Percentiles rank a stretch among this genome's conserved stretches.
Evolutionary conservation across 2,888 invertebrate genomes (phyloP).

Genomic region (Nephrotoma flavescens): DNA sequence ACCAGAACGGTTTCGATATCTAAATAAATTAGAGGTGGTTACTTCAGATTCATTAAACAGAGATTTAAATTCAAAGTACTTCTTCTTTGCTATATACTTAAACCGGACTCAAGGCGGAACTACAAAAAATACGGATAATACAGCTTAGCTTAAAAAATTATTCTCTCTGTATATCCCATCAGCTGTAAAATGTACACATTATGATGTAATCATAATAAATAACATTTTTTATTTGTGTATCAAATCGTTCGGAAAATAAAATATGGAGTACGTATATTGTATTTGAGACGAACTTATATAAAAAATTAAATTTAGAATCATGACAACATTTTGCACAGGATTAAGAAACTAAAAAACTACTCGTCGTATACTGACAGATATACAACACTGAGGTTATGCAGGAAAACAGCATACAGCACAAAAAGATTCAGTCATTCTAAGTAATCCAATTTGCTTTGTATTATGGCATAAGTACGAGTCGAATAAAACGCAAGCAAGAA

Average conservation of each 20-base stretch:
- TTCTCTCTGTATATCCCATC: neutral
- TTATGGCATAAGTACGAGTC: neutral
- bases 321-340: neutral
- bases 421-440: neutral
- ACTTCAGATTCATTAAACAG: too few species aligned
- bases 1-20: too few species aligned
- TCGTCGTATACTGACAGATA: neutral
- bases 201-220: neutral
- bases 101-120: neutral
- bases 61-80: too few species aligned
- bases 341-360: neutral
- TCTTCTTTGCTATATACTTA: neutral
- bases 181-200: neutral
- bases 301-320: neutral
- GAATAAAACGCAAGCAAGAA: neutral
- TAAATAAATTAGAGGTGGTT: too few species aligned
- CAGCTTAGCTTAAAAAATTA: too few species aligned
- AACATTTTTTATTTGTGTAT: neutral
- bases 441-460: neutral
- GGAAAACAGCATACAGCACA: neutral
- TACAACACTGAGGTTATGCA: neutral
- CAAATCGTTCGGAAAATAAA: neutral
- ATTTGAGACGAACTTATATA: neutral
- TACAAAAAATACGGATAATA: too few species aligned
- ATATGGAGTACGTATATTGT: neutral